phyloP scores from a whole-genome alignment of 64 coral and sea anemone genomes.

The Stichodactyla mertensii region DNA sequence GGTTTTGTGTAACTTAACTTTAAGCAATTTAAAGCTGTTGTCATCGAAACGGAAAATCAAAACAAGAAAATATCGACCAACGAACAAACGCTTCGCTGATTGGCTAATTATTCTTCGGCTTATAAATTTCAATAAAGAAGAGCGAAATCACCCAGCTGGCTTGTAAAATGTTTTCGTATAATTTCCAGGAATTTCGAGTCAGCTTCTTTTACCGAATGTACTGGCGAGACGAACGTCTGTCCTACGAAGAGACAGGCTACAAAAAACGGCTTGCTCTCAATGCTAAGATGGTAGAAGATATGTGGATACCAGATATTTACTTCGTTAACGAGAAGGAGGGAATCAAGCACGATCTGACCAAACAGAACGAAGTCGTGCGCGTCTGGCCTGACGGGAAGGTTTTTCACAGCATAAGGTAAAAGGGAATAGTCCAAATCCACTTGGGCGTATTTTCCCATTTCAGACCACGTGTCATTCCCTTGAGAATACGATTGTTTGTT shows the following conservation, averaged over 20 bases:
- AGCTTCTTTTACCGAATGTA: constrained; percentile 87
- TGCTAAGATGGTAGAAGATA: constrained; percentile 85
- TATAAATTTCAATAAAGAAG: too few species aligned
- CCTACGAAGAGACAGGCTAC: constrained; percentile 73
- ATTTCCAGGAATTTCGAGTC: constrained; percentile 72
- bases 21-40: too few species aligned
- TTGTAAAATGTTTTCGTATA: not conserved
- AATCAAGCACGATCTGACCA: constrained; percentile 83
- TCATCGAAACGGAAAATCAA: too few species aligned
- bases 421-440: not conserved
- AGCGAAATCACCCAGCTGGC: not conserved
- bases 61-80: too few species aligned
- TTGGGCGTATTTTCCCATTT: too few species aligned
- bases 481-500: too few species aligned
- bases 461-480: too few species aligned
- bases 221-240: constrained; percentile 68
- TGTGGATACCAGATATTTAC: constrained; percentile 96
- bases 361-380: constrained; percentile 86
- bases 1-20: too few species aligned
- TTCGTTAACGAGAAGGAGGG: constrained; percentile 87
- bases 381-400: constrained; percentile 82
- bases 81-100: too few species aligned
- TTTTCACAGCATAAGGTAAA: constrained; percentile 86
- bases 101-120: too few species aligned
- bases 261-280: constrained; percentile 78